Percentiles rank a stretch among this genome's conserved stretches.
These are phyloP conservation scores for Trachelus iudaicus DNA, from an alignment of 2,888 invertebrate species.

Conservation along the genomic window DNA sequence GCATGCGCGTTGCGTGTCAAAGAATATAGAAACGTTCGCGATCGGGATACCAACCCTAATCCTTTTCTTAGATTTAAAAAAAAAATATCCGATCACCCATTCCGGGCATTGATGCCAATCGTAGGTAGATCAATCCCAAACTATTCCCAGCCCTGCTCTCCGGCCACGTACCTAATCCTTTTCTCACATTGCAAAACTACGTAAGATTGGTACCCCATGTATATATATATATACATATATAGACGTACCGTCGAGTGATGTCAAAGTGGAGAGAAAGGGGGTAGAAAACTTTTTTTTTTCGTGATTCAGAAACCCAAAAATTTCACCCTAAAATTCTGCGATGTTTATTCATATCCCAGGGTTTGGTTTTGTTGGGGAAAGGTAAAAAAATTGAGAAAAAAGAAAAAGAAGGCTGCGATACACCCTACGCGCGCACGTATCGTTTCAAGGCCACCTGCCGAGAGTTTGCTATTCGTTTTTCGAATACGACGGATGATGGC, in stretches of 20 bases:
- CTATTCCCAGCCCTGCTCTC: conserved; percentile 5
- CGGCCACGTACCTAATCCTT: conserved; percentile 29
- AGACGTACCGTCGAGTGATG: conserved; percentile 14
- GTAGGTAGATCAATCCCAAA: conserved; percentile 2
- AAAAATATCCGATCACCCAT: conserved; percentile 31
- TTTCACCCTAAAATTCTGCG: conserved; percentile 2
- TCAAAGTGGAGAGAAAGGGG: conserved; percentile 11
- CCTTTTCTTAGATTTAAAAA: conserved; percentile 58
- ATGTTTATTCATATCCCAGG: conserved; percentile 20
- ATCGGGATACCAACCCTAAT: conserved; percentile 38
- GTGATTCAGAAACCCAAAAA: conserved; percentile 13
- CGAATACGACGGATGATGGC: conserved; percentile 30
- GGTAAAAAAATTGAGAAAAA: conserved; percentile 23
- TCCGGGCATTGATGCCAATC: not conserved
- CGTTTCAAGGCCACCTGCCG: conserved; percentile 54
- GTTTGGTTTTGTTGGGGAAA: not conserved
- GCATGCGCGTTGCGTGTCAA: not conserved
- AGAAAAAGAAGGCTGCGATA: not conserved
- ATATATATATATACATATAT: too few species aligned
- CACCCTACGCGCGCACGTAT: not conserved
- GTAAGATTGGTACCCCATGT: not conserved
- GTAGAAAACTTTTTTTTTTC: conserved; percentile 13
- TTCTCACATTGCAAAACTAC: conserved; percentile 35
- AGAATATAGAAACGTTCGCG: not conserved
- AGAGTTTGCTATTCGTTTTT: conserved; percentile 40